Evolutionary conservation across 2,113 vertebrate genomes (phyloP), one percentile per base, ranked within the genome.

Genomic region (Sclerurus mexicanus): DNA sequence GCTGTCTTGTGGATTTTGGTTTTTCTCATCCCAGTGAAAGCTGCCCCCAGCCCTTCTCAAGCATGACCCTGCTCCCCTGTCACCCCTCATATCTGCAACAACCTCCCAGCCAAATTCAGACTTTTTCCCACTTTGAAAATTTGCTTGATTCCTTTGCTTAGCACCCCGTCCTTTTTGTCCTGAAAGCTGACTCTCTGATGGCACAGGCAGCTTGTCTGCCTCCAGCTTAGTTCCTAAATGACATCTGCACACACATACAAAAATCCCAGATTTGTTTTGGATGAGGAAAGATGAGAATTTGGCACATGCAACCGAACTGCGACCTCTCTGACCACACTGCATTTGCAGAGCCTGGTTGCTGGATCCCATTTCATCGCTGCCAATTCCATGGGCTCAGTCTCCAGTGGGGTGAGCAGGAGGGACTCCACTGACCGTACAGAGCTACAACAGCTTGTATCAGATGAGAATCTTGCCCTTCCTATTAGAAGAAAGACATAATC

Each of bases 281-380:
- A 95, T 66, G 49, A 74, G 25, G 87, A 87, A 73, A 87, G 89
- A 96, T 89, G 90, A 87, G 95, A 96, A 95, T 93, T 47, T 96
- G 96, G 88, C 96, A 66, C 7, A 2, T 7, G 15, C 17, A 47
- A 5, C 79, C 40, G 56, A 75, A 30, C 9, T 33, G 49, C 0
- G 49, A 94, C 85, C 86, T 90, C 62, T 81, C 72, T 71, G 88
- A 88, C 88, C 79, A 53, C 0, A 0, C 56, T 84, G 76, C 25
- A 2, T 63, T 91, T 4, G 1, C 89, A 82, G 66, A 88, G 86
- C 56, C 83, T 78, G 58, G 68, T 64, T 68, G 73, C 30, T 95
- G 58, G 77, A 46, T 95, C 63, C 79, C 92, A 14, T 73, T 81
- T 53, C 56, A 7, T 18, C 58, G 44, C 78, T 89, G 86, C 87